These are phyloP conservation scores for Pseudeuparius sepicola DNA, from an alignment of 2,888 invertebrate species.

Conservation along the genomic window DNA sequence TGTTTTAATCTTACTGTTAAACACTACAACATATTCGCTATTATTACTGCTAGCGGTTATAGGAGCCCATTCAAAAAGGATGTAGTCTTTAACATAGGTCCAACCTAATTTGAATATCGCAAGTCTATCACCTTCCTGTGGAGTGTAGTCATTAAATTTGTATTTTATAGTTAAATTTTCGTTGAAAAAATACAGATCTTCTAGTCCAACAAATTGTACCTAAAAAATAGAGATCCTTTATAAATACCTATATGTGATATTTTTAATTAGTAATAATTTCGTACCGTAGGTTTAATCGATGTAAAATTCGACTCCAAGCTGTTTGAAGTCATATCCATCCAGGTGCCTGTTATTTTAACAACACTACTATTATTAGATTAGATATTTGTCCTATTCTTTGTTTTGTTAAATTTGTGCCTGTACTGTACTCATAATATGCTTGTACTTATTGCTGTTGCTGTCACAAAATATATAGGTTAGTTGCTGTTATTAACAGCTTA, in stretches of 20 bases:
- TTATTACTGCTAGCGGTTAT: conserved; percentile 15
- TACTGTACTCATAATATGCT: too few species aligned
- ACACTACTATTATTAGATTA: too few species aligned
- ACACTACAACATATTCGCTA: conserved; percentile 24
- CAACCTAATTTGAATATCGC: conserved; percentile 37
- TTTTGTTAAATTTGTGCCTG: too few species aligned
- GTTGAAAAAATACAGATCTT: conserved; percentile 30
- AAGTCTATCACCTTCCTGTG: conserved; percentile 34
- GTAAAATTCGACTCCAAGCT: too few species aligned
- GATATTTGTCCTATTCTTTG: too few species aligned
- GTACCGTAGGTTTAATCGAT: not conserved
- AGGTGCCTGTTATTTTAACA: too few species aligned
- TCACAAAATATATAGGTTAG: too few species aligned
- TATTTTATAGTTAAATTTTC: conserved; percentile 31
- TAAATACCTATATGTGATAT: not conserved
- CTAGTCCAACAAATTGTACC: conserved; percentile 32
- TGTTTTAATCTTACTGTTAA: conserved; percentile 33
- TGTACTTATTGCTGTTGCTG: too few species aligned
- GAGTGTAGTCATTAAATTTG: conserved; percentile 29
- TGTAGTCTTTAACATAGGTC: conserved; percentile 34
- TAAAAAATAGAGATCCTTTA: conserved; percentile 20
- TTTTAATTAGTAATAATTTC: conserved; percentile 4
- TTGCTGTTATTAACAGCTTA: too few species aligned
- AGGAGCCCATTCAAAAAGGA: conserved; percentile 35
- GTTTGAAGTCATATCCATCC: too few species aligned